phyloP scores from a whole-genome alignment of 2,888 invertebrate species.

The Sarcophaga subvicina region DNA sequence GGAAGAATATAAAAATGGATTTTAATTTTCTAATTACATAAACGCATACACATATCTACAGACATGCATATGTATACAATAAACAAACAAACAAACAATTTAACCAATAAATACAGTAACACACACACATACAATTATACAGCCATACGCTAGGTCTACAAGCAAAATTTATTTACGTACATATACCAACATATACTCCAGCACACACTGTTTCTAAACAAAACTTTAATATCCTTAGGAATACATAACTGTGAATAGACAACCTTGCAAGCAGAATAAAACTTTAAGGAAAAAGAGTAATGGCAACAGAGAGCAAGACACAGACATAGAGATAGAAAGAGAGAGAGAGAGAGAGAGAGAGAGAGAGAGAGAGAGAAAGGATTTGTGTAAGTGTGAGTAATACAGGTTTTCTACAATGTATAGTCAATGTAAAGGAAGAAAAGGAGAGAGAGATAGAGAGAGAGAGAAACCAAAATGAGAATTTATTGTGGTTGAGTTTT shows the following conservation, averaged over 20 bases:
- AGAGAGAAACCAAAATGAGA: constrained; percentile 58
- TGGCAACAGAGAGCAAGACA: no score
- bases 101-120: not conserved
- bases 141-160: no score
- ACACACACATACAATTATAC: not conserved
- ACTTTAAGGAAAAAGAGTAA: not conserved
- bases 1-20: constrained; percentile 65
- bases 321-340: no score
- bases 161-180: no score
- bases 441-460: not conserved
- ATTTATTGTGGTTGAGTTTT: constrained; percentile 68
- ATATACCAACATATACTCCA: no score
- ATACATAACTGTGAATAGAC: not conserved
- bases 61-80: not conserved
- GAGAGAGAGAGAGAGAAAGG: not conserved
- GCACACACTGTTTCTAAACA: not conserved
- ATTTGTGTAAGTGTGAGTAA: not conserved
- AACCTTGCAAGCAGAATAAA: not conserved
- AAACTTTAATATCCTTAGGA: not conserved
- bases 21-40: constrained; percentile 70
- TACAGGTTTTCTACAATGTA: not conserved
- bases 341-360: not conserved
- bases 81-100: constrained; percentile 46
- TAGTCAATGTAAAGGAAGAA: constrained; percentile 2
- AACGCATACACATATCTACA: constrained; percentile 11